Evolutionary conservation across 1,140 invertebrate species (phyloP).

Genomic region (Druon quercuslanigerum): DNA sequence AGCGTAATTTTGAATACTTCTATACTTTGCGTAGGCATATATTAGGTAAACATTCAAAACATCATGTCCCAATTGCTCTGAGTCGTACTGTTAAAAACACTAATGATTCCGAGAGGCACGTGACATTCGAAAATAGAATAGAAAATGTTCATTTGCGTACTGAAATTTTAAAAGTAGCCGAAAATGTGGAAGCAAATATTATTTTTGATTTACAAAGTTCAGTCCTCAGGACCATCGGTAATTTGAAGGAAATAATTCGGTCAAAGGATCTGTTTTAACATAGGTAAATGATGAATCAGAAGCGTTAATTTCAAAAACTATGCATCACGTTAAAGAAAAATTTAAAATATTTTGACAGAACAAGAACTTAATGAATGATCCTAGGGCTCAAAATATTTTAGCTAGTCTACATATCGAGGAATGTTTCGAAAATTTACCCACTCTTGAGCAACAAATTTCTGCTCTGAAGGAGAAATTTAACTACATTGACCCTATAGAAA

Average conservation of each 20-base stretch:
- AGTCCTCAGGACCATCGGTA: background rate
- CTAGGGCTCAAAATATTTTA: background rate
- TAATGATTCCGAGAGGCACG: too few relatives aligned
- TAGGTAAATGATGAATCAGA: background rate
- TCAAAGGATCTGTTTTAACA: background rate
- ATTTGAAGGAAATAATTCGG: background rate
- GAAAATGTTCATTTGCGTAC: background rate
- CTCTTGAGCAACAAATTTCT: background rate
- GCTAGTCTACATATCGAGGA: too few relatives aligned
- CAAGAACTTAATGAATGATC: background rate
- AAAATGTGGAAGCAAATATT: background rate
- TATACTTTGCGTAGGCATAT: slow-evolving; percentile 9
- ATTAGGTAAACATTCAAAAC: background rate
- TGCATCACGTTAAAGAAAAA: background rate
- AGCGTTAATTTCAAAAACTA: background rate
- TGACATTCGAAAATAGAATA: background rate
- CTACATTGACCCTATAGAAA: too few relatives aligned
- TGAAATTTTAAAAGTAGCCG: background rate
- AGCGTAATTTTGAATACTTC: background rate
- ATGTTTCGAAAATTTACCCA: background rate
- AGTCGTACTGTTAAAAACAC: too few relatives aligned
- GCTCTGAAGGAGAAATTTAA: background rate
- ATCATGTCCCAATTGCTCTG: too few relatives aligned
- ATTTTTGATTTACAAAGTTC: too few relatives aligned
- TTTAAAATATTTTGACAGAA: background rate